phyloP scores from a whole-genome alignment of 2,888 invertebrate genomes.

The Spisula subtruncata region DNA sequence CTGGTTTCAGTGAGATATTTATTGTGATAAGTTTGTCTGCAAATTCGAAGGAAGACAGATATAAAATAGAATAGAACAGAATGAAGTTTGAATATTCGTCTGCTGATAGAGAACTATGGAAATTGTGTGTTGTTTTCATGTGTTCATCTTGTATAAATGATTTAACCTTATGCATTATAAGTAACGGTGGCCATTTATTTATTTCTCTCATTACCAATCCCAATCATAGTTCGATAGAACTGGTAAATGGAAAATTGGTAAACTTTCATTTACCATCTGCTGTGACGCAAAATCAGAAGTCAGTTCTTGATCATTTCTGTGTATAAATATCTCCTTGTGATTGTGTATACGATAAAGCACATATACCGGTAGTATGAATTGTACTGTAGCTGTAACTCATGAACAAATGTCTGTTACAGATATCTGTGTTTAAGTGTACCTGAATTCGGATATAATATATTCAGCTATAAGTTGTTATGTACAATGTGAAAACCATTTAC shows the following conservation, averaged over 20 bases:
- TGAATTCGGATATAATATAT: background rate
- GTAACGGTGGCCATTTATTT: background rate
- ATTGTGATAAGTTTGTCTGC: background rate
- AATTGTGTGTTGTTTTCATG: slow-evolving; percentile 22
- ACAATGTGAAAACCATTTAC: background rate
- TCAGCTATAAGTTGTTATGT: background rate
- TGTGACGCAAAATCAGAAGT: background rate
- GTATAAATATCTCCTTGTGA: background rate
- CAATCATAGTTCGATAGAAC: background rate
- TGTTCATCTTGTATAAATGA: slow-evolving; percentile 11
- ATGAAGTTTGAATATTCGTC: background rate
- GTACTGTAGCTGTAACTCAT: background rate
- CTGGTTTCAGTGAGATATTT: background rate
- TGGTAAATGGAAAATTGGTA: background rate
- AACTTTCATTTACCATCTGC: background rate
- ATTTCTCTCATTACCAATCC: background rate
- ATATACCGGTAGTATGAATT: slow-evolving; percentile 6
- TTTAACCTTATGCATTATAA: background rate
- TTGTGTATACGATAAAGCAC: background rate
- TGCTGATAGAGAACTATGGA: slow-evolving; percentile 23
- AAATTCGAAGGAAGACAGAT: background rate
- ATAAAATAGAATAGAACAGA: background rate
- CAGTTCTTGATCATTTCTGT: background rate
- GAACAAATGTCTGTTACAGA: background rate
- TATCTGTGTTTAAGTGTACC: background rate